Conservation (phyloP, 1,140 invertebrate species). For the Lerema accius region DNA sequence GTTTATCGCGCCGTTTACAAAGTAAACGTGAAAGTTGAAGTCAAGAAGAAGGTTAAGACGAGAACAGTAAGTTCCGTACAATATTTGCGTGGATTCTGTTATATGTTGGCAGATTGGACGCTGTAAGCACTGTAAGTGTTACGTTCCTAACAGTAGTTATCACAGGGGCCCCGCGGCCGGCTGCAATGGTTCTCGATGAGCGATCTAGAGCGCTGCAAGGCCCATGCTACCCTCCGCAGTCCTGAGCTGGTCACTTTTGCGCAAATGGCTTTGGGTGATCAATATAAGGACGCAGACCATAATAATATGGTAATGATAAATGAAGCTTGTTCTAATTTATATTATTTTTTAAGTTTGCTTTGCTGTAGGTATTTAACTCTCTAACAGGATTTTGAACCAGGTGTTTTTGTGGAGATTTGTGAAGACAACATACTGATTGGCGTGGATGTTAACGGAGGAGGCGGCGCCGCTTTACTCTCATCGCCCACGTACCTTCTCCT, state of each 20-base stretch:
- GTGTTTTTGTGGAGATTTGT: constrained; percentile 56
- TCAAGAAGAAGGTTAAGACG: constrained; percentile 56
- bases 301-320: constrained; percentile 17
- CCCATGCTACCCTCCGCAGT: constrained; percentile 52
- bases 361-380: too few relatives aligned
- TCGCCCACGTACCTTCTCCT: constrained; percentile 52
- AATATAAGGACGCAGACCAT: constrained; percentile 43
- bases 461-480: constrained; percentile 41
- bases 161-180: constrained; percentile 50
- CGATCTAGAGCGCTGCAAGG: constrained; percentile 58
- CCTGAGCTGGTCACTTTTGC: constrained; percentile 54
- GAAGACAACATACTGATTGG: constrained; percentile 54
- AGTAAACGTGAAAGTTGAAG: constrained; percentile 49
- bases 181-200: constrained; percentile 54
- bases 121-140: too few relatives aligned
- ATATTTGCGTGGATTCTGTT: too few relatives aligned
- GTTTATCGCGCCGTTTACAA: constrained; percentile 61
- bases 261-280: constrained; percentile 49
- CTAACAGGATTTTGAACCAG: constrained; percentile 50
- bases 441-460: constrained; percentile 44
- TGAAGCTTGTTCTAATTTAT: too few relatives aligned
- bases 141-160: too few relatives aligned
- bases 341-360: too few relatives aligned
- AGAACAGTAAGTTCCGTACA: constrained; percentile 40
- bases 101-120: too few relatives aligned